Evolutionary conservation across 2,888 invertebrate genomes (phyloP), one percentile per base, ranked within the genome.

Genomic region (Gerris lacustris): DNA sequence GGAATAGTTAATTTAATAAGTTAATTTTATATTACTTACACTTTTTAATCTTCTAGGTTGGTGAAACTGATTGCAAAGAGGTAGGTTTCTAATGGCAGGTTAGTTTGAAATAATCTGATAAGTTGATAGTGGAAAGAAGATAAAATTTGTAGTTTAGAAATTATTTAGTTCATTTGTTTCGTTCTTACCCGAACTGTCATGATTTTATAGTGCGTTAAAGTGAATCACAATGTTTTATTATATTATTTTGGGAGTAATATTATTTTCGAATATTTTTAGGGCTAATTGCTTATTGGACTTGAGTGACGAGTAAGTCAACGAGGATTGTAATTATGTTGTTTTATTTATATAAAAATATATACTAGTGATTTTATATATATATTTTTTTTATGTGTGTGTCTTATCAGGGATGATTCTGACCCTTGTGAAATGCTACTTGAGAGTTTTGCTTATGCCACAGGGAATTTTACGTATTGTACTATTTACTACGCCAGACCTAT

Each of bases 401-500:
- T 55, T 15, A 9, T 55, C 55, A 55, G 55, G 15, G 55, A 55
- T 15, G 55, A 55, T 15, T 55, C 55, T 11, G 64, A 64, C 31
- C 64, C 64, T 9, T 78, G 78, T 70, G 71, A 74, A 68, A 68
- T 70, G 44, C 72, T 77, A 55, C 71, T 78, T 31, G 75, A 76
- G 70, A 73, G 71, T 45, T 87, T 87, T 79, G 86, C 87, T 15
- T 77, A 82, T 69, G 81, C 81, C 72, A 82, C 85, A 64, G 83
- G 87, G 2, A 81, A 84, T 76, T 86, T 86, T 75, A 86, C 86
- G 0, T 80, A 81, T 70, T 88, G 88, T 79, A 84, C 86, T 0
- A 84, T 87, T 73, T 76, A 81, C 70, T 78, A 85, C 79, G 85
- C 88, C 15, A 81, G 85, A 74, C 88, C 88, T 6, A 84, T 88